Evolutionary conservation across 2,888 invertebrate species (phyloP).

Genomic region (Acleris emargana): DNA sequence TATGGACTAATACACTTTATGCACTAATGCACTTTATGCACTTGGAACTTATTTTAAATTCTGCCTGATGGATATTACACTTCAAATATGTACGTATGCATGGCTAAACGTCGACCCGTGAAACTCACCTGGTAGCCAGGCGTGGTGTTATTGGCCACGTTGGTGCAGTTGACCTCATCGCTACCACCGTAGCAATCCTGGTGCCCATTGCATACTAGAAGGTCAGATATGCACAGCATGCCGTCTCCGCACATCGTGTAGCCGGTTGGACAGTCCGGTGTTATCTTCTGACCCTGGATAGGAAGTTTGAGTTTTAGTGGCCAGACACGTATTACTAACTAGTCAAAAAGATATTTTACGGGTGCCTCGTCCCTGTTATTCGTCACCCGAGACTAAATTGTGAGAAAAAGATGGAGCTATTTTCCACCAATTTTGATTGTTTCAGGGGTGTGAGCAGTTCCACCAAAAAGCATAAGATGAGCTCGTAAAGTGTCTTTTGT

Average conservation of each 20-base stretch:
- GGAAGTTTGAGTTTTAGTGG: constrained; percentile 3
- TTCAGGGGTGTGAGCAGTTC: no score
- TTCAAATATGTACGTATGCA: no score
- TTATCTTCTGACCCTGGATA: constrained; percentile 48
- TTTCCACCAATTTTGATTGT: no score
- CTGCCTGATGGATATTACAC: neutral
- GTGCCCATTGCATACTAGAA: constrained; percentile 86
- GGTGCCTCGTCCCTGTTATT: no score
- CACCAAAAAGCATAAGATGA: no score
- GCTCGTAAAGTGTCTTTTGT: no score
- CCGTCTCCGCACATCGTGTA: constrained; percentile 71
- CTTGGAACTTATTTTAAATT: neutral
- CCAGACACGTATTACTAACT: no score
- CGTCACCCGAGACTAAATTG: no score
- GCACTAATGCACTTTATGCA: no score
- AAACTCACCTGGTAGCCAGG: constrained; percentile 59
- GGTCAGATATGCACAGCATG: constrained; percentile 83
- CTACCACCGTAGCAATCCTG: constrained; percentile 89
- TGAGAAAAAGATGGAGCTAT: no score
- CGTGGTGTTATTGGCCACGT: constrained; percentile 48
- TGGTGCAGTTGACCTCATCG: constrained; percentile 88
- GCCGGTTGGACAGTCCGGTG: constrained; percentile 50
- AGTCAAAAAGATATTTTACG: no score
- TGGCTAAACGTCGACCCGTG: neutral
- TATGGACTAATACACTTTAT: no score